Conservation (phyloP, 1,140 invertebrate species). For the Parapsyche elsis region DNA sequence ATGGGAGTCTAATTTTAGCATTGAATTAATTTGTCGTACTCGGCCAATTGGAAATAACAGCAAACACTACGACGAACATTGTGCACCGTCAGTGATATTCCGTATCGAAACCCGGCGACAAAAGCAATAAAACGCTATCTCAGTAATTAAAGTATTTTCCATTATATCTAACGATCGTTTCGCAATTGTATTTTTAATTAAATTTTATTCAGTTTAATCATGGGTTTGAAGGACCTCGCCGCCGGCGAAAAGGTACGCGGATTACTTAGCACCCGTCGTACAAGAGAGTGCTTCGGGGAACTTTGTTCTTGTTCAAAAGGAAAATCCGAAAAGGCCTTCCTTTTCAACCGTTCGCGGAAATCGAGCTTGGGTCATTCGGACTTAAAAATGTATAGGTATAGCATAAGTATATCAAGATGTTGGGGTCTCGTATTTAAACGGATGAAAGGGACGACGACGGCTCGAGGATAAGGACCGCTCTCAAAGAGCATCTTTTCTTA, state of each 20-base stretch:
- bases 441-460: conserved; percentile 6
- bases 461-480: conserved; percentile 38
- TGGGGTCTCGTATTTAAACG: conserved; percentile 30
- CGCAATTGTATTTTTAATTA: conserved; percentile 5
- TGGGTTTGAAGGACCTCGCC: neutral
- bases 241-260: neutral
- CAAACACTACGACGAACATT: no score
- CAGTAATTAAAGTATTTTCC: no score
- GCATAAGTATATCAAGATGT: conserved; percentile 13
- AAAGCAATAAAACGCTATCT: no score
- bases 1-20: no score
- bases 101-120: no score
- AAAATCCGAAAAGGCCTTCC: neutral
- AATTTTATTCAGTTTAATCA: neutral
- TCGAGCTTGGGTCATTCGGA: conserved; percentile 36
- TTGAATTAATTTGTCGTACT: no score
- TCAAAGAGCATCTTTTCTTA: conserved; percentile 33
- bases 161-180: neutral
- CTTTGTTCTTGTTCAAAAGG: conserved; percentile 30
- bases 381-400: conserved; percentile 44
- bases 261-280: neutral
- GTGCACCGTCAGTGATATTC: no score
- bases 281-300: conserved; percentile 12
- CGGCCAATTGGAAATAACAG: no score
- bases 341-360: conserved; percentile 30